Evolutionary conservation across 2,113 vertebrate species (phyloP).

Genomic region (Xiphophorus couchianus): DNA sequence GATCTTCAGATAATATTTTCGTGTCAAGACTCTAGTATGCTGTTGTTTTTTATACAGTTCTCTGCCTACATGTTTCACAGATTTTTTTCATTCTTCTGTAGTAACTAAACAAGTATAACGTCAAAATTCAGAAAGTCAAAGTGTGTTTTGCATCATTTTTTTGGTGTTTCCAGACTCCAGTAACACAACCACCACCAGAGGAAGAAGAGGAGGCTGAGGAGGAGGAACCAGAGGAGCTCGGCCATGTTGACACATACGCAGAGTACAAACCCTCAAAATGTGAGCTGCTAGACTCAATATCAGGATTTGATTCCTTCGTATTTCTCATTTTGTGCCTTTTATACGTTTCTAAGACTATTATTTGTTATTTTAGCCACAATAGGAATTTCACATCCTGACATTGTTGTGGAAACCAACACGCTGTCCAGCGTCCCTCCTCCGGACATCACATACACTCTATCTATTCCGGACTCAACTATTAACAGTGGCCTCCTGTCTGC

Average conservation of each 20-base stretch:
- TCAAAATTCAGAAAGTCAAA: background rate
- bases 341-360: background rate
- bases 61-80: background rate
- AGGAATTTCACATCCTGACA: conserved; percentile 95
- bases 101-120: background rate
- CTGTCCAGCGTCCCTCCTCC: conserved; percentile 96
- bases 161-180: conserved; percentile 55
- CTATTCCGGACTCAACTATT: conserved; percentile 80
- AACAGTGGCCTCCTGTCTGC: conserved; percentile 87
- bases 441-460: conserved; percentile 91
- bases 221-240: conserved; percentile 92
- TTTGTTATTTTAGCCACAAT: conserved; percentile 85
- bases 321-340: background rate
- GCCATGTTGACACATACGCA: conserved; percentile 95
- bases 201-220: conserved; percentile 94
- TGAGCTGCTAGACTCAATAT: conserved; percentile 62
- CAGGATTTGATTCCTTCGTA: background rate
- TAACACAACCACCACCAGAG: conserved; percentile 82
- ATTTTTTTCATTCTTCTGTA: background rate
- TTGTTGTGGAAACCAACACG: conserved; percentile 97
- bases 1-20: conserved; percentile 7
- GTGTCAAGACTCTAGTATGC: background rate
- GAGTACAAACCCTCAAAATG: conserved; percentile 97
- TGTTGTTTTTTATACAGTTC: background rate
- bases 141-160: conserved; percentile 3